A percentile compares a stretch with the other conserved stretches of the same genome.
phyloP scores from a whole-genome alignment of 2,888 invertebrate genomes.

The Caenorhabditis sp. region DNA sequence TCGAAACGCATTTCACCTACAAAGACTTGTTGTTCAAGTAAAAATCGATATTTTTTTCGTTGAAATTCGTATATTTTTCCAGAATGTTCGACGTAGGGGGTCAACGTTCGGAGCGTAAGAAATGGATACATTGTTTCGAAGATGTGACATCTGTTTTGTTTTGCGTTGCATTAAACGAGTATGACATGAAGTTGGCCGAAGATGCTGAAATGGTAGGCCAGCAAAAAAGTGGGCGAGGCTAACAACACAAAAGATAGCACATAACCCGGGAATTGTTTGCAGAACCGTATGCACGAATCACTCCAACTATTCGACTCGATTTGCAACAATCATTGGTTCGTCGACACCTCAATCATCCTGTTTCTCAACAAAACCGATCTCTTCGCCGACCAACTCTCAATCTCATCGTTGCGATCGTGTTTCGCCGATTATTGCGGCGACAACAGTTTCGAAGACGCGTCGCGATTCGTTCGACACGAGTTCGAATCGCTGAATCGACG shows the following conservation, averaged over 20 bases:
- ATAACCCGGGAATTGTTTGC: no score
- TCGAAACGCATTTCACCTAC: slow-evolving; percentile 75
- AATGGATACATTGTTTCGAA: slow-evolving; percentile 94
- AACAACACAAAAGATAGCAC: no score
- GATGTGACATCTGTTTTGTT: slow-evolving; percentile 87
- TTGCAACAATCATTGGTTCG: slow-evolving; percentile 86
- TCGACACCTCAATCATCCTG: slow-evolving; percentile 82
- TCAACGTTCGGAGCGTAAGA: slow-evolving; percentile 89
- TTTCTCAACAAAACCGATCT: slow-evolving; percentile 91
- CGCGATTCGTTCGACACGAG: slow-evolving; percentile 85
- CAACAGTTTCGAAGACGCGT: slow-evolving; percentile 86
- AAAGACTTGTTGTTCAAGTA: slow-evolving; percentile 88
- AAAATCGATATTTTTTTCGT: no score
- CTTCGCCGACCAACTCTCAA: slow-evolving; percentile 85
- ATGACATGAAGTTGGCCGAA: slow-evolving; percentile 81
- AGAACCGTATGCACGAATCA: slow-evolving; percentile 89
- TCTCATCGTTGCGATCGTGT: slow-evolving; percentile 84
- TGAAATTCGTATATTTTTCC: no score
- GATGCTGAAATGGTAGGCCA: slow-evolving; percentile 75
- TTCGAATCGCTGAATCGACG: slow-evolving; percentile 73
- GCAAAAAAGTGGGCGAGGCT: no score
- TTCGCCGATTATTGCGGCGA: slow-evolving; percentile 87
- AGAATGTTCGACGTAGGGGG: slow-evolving; percentile 94
- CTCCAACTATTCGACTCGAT: slow-evolving; percentile 90
- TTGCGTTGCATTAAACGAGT: slow-evolving; percentile 87